phyloP scores from a whole-genome alignment of 2,888 invertebrate species.

The Dermolepida albohirtum region DNA sequence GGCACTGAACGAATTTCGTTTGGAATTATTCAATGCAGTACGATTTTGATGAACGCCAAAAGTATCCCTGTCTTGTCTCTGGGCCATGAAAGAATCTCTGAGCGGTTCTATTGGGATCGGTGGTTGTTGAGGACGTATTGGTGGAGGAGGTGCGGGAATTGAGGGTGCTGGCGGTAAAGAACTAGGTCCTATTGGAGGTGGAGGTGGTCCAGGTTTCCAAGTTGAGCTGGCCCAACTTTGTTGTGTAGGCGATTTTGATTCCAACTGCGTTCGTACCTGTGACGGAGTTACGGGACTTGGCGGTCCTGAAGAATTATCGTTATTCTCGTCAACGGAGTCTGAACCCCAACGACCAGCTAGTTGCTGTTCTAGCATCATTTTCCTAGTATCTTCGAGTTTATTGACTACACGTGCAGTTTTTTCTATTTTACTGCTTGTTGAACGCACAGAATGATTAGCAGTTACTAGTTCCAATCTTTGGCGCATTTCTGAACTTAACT shows the following conservation, averaged over 20 bases:
- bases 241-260: constrained; percentile 61
- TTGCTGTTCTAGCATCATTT: constrained; percentile 87
- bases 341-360: constrained; percentile 75
- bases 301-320: constrained; percentile 60
- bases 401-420: constrained; percentile 78
- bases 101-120: constrained; percentile 72
- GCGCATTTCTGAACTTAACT: constrained; percentile 92
- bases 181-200: constrained; percentile 71
- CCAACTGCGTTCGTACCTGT: constrained; percentile 55
- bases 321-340: constrained; percentile 67
- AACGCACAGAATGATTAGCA: constrained; percentile 87
- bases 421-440: constrained; percentile 78
- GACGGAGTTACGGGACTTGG: constrained; percentile 59
- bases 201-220: constrained; percentile 70
- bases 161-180: constrained; percentile 72
- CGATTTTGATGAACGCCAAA: constrained; percentile 79
- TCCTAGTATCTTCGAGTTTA: constrained; percentile 88
- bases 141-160: constrained; percentile 72
- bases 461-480: constrained; percentile 90
- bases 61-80: constrained; percentile 78
- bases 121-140: constrained; percentile 67
- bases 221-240: constrained; percentile 63
- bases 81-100: constrained; percentile 72
- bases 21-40: constrained; percentile 59
- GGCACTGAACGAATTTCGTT: constrained; percentile 64